A percentile compares a stretch with the other conserved stretches of the same genome.
phyloP scores from a whole-genome alignment of 2,797 vertebrate species.

The Nothura maculosa region DNA sequence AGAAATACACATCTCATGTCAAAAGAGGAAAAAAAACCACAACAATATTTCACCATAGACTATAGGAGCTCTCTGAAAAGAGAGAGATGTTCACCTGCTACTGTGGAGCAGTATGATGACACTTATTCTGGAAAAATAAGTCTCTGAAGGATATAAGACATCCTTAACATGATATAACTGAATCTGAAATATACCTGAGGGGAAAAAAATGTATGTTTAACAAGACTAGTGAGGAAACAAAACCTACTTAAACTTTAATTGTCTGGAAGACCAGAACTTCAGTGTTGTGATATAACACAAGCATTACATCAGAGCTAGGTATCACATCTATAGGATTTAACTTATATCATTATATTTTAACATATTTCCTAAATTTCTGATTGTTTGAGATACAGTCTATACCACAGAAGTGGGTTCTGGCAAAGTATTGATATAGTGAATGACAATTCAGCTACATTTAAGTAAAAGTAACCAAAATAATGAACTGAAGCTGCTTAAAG shows the following conservation, averaged over 20 bases:
- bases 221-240: background rate
- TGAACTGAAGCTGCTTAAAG: background rate
- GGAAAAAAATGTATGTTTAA: rapidly evolving
- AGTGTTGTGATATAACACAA: background rate
- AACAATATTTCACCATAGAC: background rate
- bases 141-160: background rate
- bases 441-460: background rate
- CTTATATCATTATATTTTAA: background rate
- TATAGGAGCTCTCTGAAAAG: background rate
- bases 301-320: background rate
- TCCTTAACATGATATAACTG: background rate
- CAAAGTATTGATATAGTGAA: background rate
- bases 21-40: background rate
- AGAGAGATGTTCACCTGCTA: background rate
- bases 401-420: background rate
- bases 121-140: background rate
- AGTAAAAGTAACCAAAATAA: background rate
- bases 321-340: background rate
- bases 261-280: background rate
- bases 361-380: background rate
- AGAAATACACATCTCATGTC: background rate
- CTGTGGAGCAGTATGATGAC: background rate
- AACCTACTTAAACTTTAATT: background rate
- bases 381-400: background rate
- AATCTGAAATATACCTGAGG: rapidly evolving